phyloP scores from a whole-genome alignment of 2,113 vertebrate species.

The Origma solitaria region DNA sequence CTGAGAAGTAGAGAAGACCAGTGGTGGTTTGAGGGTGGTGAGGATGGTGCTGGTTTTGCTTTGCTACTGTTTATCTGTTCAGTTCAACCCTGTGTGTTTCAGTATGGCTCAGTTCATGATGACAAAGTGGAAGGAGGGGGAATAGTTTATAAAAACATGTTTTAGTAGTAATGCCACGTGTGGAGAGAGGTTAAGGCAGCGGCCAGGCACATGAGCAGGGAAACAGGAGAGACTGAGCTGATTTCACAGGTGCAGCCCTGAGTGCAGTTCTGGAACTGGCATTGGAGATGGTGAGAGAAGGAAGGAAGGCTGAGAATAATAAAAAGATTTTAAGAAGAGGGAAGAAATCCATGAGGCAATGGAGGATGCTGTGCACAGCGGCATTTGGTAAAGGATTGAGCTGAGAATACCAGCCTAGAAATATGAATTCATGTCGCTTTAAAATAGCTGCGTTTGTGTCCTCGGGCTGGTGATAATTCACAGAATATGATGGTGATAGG shows the following conservation, averaged over 20 bases:
- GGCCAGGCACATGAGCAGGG: accelerated
- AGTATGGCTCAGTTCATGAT: neutral
- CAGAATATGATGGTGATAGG: neutral
- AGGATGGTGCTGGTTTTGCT: neutral
- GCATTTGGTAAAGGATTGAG: neutral
- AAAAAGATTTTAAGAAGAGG: too few species aligned
- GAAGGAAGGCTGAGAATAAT: neutral
- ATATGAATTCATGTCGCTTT: neutral
- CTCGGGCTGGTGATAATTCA: neutral
- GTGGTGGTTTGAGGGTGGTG: neutral
- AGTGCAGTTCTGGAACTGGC: neutral
- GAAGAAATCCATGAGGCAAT: neutral
- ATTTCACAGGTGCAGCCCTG: neutral
- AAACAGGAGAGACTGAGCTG: neutral
- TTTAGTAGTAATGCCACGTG: neutral
- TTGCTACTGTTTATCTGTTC: neutral
- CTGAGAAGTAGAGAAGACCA: neutral
- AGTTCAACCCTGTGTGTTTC: neutral
- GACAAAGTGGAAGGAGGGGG: neutral
- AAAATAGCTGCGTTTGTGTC: neutral
- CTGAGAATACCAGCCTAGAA: neutral
- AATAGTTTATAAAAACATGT: neutral
- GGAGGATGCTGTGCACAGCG: neutral
- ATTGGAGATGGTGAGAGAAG: neutral
- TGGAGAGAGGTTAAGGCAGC: neutral